Base-by-base conservation (phyloP, 2,113 vertebrate species). In the Hystrix cristata region DNA sequence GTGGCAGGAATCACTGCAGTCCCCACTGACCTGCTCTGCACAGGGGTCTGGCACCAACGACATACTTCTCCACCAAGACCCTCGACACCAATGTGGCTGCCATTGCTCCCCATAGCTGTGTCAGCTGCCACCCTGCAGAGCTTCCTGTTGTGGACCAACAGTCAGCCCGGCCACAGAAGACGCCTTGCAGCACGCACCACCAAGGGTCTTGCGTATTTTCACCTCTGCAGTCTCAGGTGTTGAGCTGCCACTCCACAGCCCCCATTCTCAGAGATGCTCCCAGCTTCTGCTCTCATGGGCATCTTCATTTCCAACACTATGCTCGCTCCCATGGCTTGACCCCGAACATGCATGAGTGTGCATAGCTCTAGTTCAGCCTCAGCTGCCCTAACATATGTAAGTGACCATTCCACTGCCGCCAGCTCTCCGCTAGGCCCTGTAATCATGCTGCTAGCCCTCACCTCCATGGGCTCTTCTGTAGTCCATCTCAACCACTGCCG, bases 21-120 rank as follows among this genome's bases (percentile, higher is more conserved):
- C 5, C 7, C 4, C 34, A 46, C 9, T 15, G n/a, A 3, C 46
- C 16, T 29, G 15, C 62, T 62, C 87, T 87, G 51, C n/a, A 55
- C 11, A n/a, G 31, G 16, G 34, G 11, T 2, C 21, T 6, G 6
- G 51, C 25, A 3, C 13, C 46, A 7, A 51, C 1, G 29, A 7
- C 38, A 65, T 11, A 72, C n/a, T 51, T 74, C 14, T 19, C 23
- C 3, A 51, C 43, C 1, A 19, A 46, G 27, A 48, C 55, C 18
- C 67, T 76, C 29, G 27, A 15, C 12, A 81, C n/a, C 7, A 18
- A 48, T 14, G 23, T 9, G 6, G 2, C 23, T 48, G 3, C 71
- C 25, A 7, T 60, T 38, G 62, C 23, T 14, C 23, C 21, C n/a
- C 23, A 21, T 2, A 51, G 29, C 11, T 78, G 78, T 78, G 71